Base-by-base conservation (phyloP, 2,888 invertebrate genomes). In the Hydraecia micacea region DNA sequence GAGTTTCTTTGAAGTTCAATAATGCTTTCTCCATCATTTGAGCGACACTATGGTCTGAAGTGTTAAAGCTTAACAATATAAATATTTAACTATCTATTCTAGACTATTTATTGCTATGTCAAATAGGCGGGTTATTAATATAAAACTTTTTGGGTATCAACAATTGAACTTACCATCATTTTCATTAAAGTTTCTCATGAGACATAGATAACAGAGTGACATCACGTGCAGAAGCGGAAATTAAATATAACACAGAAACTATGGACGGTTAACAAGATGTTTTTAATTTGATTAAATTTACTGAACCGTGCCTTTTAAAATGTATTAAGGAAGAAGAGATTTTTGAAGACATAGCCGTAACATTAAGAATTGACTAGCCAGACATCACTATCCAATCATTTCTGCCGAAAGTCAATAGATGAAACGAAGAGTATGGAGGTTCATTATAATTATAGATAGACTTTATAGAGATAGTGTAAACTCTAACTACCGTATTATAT, bases 31-130 rank as follows among this genome's bases (percentile, higher is more conserved):
- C 73, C 77, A 88, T 86, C 80, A 87, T 92, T 92, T 93, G 93
- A 95, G 93, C 93, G 90, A 91, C 90, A 86, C 82, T 90, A 52
- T 85, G 90, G 90, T 92, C 88, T 92, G 93, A 91, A 89, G 89
- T 91, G 91, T 92, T 92, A 93, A 95, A 95, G 95, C 95, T 95
- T 95, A 89, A 83, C 84, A 88, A 85, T 89, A 95, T 93, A 91
- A 93, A 95, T 95, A 95, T 95, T 95, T 95, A 92, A 94, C 94
- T 96, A 96, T 93, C 95, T 96, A 96, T 93, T 95, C 95, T 96
- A 96, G 91, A 90, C 93, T 96, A 96, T 96, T 96, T 97, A 97
- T 97, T 97, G 96, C 97, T 97, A 96, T 96, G 93, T 96, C 95
- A 95, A 94, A 95, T 96, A 96, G 96, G 96, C 96, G 96, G 96